Evolutionary conservation across 2,113 vertebrate genomes (phyloP).

Genomic region (Bolborhynchus lineola): DNA sequence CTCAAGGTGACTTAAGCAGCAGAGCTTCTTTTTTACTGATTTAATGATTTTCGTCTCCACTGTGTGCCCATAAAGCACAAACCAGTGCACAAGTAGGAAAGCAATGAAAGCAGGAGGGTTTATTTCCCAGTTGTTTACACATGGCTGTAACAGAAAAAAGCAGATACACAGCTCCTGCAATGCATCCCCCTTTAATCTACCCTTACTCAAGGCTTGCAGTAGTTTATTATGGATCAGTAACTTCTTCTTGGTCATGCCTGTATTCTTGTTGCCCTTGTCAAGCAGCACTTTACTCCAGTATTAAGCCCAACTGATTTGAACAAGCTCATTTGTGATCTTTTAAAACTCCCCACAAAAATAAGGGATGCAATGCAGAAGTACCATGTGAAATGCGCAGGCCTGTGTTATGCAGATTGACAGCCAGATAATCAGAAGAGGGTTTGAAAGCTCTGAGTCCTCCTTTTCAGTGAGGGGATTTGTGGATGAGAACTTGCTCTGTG

Average conservation of each 20-base stretch:
- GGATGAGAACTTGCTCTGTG: neutral
- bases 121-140: neutral
- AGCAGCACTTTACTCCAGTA: neutral
- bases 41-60: neutral
- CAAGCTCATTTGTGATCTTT: neutral
- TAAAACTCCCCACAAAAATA: neutral
- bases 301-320: neutral
- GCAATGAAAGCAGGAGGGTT: neutral
- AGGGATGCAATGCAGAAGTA: neutral
- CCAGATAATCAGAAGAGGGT: neutral
- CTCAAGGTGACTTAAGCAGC: neutral
- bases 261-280: neutral
- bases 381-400: neutral
- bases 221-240: neutral
- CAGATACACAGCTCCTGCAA: neutral
- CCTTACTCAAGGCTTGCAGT: neutral
- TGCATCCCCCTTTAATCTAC: neutral
- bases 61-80: accelerated
- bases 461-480: neutral
- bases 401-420: neutral
- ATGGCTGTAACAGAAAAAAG: neutral
- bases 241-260: neutral
- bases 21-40: neutral
- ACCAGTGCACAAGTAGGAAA: neutral
- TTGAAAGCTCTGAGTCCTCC: neutral